Evolutionary conservation across 1,140 invertebrate genomes (phyloP), one percentile per base, ranked within the genome.

Genomic region (Caenorhabditis tropicalis): DNA sequence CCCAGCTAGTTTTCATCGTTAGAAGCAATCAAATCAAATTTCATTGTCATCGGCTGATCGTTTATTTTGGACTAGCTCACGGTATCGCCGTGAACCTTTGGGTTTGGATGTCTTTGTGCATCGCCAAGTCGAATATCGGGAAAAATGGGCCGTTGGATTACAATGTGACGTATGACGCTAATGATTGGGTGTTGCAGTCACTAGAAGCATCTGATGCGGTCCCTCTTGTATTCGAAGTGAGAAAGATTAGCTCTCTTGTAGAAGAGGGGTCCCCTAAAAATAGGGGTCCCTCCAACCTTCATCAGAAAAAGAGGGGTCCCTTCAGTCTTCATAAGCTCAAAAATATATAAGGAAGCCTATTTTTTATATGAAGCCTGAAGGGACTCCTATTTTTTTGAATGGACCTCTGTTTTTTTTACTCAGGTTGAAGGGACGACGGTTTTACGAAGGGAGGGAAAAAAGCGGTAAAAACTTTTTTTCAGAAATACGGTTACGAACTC

Each of bases 1-100:
- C 36, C 1, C 65, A 74, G 10, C 36, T 74, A 6, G n/a, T 74
- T 46, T 74, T 74, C 36, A 31, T 74, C 1, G 24, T 21, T 5
- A 74, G 24, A 43, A 74, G 65, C 10, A 19, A 74, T 3, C n/a
- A n/a, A 43, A 43, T 74, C 21, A 15, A 10, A 12, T 74, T 74
- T 21, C 21, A 43, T 27, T 43, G n/a, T 24, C 29, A 74, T 24
- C 65, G 65, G 1, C 12, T 74, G 5, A 21, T 74, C 0, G 65
- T 74, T 12, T 74, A 46, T 21, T 74, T 74, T 43, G 65, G 65
- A 15, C 24, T 74, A n/a, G 16, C 65, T 21, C 65, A 74, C 36
- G 43, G n/a, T 2, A 74, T 74, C 7, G 33, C 65, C 33, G 65
- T 74, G 65, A 74, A 74, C 43, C 36, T 74, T 5, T 74, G 65